Evolutionary conservation across 2,888 invertebrate genomes (phyloP), one percentile per base, ranked within the genome.

Genomic region (Papilio gigon): DNA sequence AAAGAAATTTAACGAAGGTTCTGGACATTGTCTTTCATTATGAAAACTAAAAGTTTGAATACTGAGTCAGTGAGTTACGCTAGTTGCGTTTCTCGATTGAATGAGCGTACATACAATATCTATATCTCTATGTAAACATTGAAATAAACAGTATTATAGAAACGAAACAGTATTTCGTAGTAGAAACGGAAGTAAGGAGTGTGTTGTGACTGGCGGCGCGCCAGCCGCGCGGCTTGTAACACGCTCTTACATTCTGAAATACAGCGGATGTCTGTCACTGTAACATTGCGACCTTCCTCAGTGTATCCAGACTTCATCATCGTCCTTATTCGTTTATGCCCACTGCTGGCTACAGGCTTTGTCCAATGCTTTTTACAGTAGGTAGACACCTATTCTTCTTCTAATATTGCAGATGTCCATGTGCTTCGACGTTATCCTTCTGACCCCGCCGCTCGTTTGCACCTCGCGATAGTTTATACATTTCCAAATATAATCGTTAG

Each of bases 161-260:
- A 42, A 25, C n/a, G 25, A 65, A 44, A 58, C 42, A 12, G 30
- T 65, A 65, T 65, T 42, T 65, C 4, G 53, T 56, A 27, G 5
- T 42, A n/a, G 42, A 22, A 59, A 58, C 27, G 40, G 35, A 40
- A 56, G 27, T 30, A 40, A 42, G 11, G 65, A 56, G 14, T 5
- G 5, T 27, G 42, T 59, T 65, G 20, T 30, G 30, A 22, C 65
- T 65, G 65, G 65, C 65, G 20, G 1, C 30, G 30, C n/a, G 65
- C 58, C 58, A 65, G 44, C 58, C 53, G 9, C 27, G 4, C 27
- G 30, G 53, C 53, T 56, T 30, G 8, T 56, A 56, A 56, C 53
- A 56, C 30, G 50, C 25, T 17, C 50, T 53, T 53, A 30, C 17
- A 42, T 30, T 30, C n/a, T 30, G 53, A 56, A 56, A 17, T 56